Evolutionary conservation across 2,888 invertebrate species (phyloP).

Genomic region (Acrocyrtus sp.): DNA sequence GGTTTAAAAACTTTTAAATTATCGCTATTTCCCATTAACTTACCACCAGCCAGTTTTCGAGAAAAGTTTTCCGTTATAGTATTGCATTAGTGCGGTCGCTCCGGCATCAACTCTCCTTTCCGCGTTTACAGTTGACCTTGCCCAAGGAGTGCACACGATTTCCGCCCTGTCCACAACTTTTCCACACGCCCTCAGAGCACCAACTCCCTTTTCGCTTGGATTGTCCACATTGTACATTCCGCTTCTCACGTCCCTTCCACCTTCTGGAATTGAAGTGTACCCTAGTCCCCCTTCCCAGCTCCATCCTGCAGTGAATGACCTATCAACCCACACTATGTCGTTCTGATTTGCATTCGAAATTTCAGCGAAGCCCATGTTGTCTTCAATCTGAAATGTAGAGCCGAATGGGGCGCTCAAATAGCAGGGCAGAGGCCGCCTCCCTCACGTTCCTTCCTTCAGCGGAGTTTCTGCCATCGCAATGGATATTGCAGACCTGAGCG

Average conservation of each 20-base stretch:
- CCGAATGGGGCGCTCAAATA: constrained; percentile 46
- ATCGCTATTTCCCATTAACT: constrained; percentile 24
- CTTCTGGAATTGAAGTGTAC: constrained; percentile 36
- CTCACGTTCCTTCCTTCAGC: constrained; percentile 20
- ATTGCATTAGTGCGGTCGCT: constrained; percentile 59
- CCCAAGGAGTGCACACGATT: constrained; percentile 40
- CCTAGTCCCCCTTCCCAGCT: constrained; percentile 53
- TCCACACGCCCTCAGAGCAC: constrained; percentile 30
- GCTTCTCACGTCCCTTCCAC: constrained; percentile 25
- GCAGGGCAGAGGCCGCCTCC: constrained; percentile 28
- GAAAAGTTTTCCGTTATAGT: constrained; percentile 44
- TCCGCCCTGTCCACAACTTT: constrained; percentile 33
- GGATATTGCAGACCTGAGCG: constrained; percentile 53
- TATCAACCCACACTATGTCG: constrained; percentile 58
- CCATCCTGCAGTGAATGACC: constrained; percentile 54
- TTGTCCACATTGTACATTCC: constrained; percentile 56
- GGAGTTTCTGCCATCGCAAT: constrained; percentile 57
- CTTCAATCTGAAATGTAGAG: constrained; percentile 53
- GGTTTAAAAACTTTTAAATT: not conserved
- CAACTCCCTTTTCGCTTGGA: constrained; percentile 26
- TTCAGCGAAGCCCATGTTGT: constrained; percentile 56
- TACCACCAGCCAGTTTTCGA: constrained; percentile 59
- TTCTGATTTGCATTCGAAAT: constrained; percentile 50
- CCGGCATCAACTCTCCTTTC: constrained; percentile 53
- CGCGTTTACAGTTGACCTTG: constrained; percentile 37